Percentiles rank a stretch among this genome's conserved stretches.
These are phyloP conservation scores for Blomia tropicalis DNA, from an alignment of 2,888 invertebrate genomes.

Conservation along the genomic window DNA sequence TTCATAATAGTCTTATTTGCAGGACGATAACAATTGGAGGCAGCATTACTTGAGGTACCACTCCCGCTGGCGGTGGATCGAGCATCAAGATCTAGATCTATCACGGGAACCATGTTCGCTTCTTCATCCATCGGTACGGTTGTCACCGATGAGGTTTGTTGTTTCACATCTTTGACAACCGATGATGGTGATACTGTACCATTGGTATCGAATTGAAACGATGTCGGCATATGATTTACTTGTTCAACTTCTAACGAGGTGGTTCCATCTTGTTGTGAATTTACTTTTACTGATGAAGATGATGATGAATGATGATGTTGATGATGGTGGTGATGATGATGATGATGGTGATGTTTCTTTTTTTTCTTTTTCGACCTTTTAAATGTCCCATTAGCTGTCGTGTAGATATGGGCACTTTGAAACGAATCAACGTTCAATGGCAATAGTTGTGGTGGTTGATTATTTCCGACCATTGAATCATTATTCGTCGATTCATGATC, in stretches of 20 bases:
- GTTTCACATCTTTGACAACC: not conserved
- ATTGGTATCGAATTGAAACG: not conserved
- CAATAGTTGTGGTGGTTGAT: conserved; percentile 25
- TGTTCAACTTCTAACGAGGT: not conserved
- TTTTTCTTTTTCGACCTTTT: conserved; percentile 47
- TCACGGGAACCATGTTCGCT: not conserved
- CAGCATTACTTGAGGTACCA: not conserved
- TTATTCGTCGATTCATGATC: not conserved
- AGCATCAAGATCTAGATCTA: not conserved
- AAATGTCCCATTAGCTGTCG: conserved; percentile 50
- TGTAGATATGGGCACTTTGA: not conserved
- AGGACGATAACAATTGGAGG: not conserved
- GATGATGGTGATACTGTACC: not conserved
- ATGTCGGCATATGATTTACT: not conserved
- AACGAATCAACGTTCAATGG: not conserved
- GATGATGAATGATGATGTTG: conserved; percentile 10
- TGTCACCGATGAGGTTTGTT: not conserved
- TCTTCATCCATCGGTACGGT: not conserved
- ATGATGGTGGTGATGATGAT: conserved; percentile 26
- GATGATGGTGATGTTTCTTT: conserved; percentile 51
- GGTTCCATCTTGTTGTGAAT: not conserved
- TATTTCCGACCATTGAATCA: not conserved
- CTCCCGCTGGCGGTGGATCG: not conserved
- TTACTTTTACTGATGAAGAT: not conserved
- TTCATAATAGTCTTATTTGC: not conserved